Conservation (phyloP, 2,888 invertebrate species). For the Venusia cambrica region DNA sequence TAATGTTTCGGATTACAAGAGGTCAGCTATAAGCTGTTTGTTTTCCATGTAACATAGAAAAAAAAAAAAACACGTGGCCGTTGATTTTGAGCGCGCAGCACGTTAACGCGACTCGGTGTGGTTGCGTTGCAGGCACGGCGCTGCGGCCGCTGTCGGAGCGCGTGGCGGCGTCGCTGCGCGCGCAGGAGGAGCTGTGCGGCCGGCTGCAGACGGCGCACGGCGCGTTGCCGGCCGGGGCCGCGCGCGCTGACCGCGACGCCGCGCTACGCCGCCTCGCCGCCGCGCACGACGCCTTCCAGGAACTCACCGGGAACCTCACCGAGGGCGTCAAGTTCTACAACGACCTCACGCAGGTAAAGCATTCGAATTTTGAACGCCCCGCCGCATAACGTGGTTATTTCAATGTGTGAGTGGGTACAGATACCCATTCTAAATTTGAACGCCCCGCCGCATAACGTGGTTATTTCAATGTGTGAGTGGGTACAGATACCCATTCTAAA, state of each 20-base stretch:
- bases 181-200: conserved; percentile 46
- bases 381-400: not conserved
- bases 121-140: too few relatives aligned
- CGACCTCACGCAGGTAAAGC: conserved; percentile 91
- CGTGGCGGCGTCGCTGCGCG: conserved; percentile 32
- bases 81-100: too few relatives aligned
- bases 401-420: not conserved
- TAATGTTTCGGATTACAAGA: too few relatives aligned
- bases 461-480: not conserved
- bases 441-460: not conserved
- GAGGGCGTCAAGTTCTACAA: conserved; percentile 99
- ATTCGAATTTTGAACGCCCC: too few relatives aligned
- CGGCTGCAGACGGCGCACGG: conserved; percentile 71
- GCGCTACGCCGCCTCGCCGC: conserved; percentile 92
- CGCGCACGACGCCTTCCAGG: conserved; percentile 95
- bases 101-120: too few relatives aligned
- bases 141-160: conserved; percentile 82
- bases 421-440: too few relatives aligned
- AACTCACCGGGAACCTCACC: conserved; percentile 93
- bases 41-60: too few relatives aligned
- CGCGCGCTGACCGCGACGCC: conserved; percentile 83
- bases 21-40: too few relatives aligned
- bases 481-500: too few relatives aligned
- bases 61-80: too few relatives aligned
- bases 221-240: conserved; percentile 78